Percentiles rank a stretch among this genome's conserved stretches.
phyloP scores from a whole-genome alignment of 2,888 invertebrate species.

The Patella ulyssiponensis region DNA sequence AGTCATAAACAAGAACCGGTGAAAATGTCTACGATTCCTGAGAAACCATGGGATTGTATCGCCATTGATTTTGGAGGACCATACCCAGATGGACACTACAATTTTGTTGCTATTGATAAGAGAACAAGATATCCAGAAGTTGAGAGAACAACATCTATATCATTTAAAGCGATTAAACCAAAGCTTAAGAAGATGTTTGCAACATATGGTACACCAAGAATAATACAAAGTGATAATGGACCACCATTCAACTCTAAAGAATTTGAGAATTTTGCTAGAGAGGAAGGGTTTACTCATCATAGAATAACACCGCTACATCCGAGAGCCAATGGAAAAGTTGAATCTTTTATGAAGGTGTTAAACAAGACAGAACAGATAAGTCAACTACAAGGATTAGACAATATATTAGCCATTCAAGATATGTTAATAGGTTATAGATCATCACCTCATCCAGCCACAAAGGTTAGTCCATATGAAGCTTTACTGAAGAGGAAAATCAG shows the following conservation, averaged over 20 bases:
- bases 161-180: constrained; percentile 18
- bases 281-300: constrained; percentile 36
- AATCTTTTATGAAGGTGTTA: constrained; percentile 33
- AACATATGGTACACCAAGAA: constrained; percentile 29
- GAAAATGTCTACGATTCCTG: neutral
- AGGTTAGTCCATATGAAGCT: constrained; percentile 30
- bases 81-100: neutral
- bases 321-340: constrained; percentile 36
- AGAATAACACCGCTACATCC: constrained; percentile 32
- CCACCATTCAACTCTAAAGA: constrained; percentile 34
- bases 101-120: neutral
- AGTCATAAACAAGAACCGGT: neutral
- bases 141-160: constrained; percentile 26
- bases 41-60: neutral
- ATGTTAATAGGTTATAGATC: constrained; percentile 35
- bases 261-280: constrained; percentile 29
- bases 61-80: neutral
- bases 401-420: constrained; percentile 26
- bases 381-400: constrained; percentile 16
- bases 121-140: constrained; percentile 31
- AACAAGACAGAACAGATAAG: constrained; percentile 32
- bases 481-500: constrained; percentile 25
- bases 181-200: constrained; percentile 29
- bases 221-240: constrained; percentile 31
- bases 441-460: constrained; percentile 35